Evolutionary conservation across 1,140 invertebrate genomes (phyloP).

Genomic region (Aphidius ervi): DNA sequence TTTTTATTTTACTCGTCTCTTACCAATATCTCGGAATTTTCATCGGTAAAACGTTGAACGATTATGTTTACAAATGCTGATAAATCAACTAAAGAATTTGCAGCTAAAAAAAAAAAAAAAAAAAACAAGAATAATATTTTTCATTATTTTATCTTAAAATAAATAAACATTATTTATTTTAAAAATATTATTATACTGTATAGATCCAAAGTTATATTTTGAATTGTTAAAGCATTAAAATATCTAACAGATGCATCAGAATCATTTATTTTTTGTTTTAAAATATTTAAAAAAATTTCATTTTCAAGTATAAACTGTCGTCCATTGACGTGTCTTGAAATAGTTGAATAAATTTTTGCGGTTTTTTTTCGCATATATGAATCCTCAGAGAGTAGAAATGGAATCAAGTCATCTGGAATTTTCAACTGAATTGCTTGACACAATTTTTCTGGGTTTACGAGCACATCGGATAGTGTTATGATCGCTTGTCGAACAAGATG

Average conservation of each 20-base stretch:
- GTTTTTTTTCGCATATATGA: conserved; percentile 31
- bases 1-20: background rate
- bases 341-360: conserved; percentile 27
- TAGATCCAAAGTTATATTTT: conserved; percentile 25
- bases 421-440: conserved; percentile 22
- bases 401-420: conserved; percentile 29
- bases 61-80: conserved; percentile 27
- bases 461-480: conserved; percentile 25
- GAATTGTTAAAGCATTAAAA: conserved; percentile 27
- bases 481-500: conserved; percentile 24
- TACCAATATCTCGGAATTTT: conserved; percentile 29
- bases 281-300: conserved; percentile 23
- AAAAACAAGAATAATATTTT: background rate
- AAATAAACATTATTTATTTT: background rate
- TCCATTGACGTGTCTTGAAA: conserved; percentile 28
- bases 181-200: conserved; percentile 22
- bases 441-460: conserved; percentile 30
- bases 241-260: conserved; percentile 24
- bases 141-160: background rate
- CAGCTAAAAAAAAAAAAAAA: conserved; percentile 8
- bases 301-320: conserved; percentile 29
- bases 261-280: conserved; percentile 29
- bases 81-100: conserved; percentile 18
- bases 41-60: conserved; percentile 18
- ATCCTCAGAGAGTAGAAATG: conserved; percentile 30